Evolutionary conservation across 2,113 vertebrate species (phyloP).

Genomic region (Mastomys coucha): DNA sequence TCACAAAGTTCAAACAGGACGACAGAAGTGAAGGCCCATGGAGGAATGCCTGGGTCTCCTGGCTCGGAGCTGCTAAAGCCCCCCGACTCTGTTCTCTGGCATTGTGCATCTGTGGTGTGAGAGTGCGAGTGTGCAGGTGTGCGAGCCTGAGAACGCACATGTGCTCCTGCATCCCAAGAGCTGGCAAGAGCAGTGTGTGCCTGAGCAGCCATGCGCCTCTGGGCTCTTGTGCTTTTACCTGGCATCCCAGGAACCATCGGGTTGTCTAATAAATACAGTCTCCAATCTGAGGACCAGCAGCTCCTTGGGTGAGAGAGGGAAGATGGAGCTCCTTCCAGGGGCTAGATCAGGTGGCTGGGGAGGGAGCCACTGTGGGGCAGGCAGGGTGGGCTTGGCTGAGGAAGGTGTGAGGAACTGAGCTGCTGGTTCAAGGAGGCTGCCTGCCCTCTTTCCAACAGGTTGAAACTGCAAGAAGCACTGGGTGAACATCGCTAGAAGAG

Average conservation of each 20-base stretch:
- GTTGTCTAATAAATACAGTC: not conserved
- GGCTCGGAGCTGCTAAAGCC: not conserved
- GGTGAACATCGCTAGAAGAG: not conserved
- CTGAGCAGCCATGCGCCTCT: not conserved
- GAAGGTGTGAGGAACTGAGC: not conserved
- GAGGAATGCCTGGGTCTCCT: not conserved
- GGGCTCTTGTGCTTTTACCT: slow-evolving; percentile 69
- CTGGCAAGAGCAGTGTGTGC: not conserved
- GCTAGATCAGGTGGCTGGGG: not conserved
- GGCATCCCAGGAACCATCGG: slow-evolving; percentile 32
- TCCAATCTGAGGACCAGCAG: slow-evolving; percentile 37
- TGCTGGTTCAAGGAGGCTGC: not conserved
- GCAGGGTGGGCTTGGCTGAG: not conserved
- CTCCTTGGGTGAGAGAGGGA: slow-evolving; percentile 25
- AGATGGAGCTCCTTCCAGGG: not conserved
- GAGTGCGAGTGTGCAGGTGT: not conserved
- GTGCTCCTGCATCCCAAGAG: not conserved
- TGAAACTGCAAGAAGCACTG: not conserved
- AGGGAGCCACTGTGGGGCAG: not conserved
- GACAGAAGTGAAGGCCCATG: not conserved
- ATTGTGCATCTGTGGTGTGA: not conserved
- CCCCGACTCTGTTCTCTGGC: slow-evolving; percentile 38
- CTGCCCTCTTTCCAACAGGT: not conserved
- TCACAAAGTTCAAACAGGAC: slow-evolving; percentile 61
- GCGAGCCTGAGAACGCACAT: not conserved